Evolutionary conservation across 2,888 invertebrate species (phyloP), one percentile per base, ranked within the genome.

Genomic region (Drosophila acutilabella): DNA sequence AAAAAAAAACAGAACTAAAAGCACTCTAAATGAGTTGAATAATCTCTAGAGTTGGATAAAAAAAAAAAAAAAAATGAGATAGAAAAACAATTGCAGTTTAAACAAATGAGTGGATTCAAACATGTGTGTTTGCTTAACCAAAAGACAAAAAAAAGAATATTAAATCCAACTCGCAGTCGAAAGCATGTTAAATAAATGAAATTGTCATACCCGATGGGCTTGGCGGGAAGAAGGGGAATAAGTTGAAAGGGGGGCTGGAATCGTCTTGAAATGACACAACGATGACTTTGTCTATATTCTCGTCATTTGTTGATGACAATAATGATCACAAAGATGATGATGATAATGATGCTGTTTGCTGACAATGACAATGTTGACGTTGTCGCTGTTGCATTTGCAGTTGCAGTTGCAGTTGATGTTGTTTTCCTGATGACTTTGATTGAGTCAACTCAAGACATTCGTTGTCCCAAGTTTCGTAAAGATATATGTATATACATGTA

Each of bases 171-270:
- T 57, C 71, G 65, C 70, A 68, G 30, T 61, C 73, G 67, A 71
- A 81, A 76, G 66, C 76, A 76, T 85, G 71, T 85, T 72, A 76
- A 85, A 88, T 82, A 88, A 88, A 83, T 83, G 86, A 83, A 83
- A 85, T 79, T 88, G 80, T 85, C 86, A 88, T 81, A 75, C 53
- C 67, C 76, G 69, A 72, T 85, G 86, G 68, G 50, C 73, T 18
- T 44, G 73, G 42, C 33, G 26, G 42, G 51, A 48, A n/a, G 50
- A 20, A 30, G 48, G 23, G 60, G 4, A 8, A 38, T 8, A 16
- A 13, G 6, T 4, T 8, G 13, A 44, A 13, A 20, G n/a, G 13
- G 13, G 41, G 14, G 13, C 5, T 13, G 47, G 26, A 47, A 16
- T 13, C 33, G 30, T 59, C 48, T 70, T 58, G 47, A 70, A 53